A percentile compares a stretch with the other conserved stretches of the same genome.
Evolutionary conservation across 2,113 vertebrate species (phyloP).

Genomic region (Toxostoma redivivum): DNA sequence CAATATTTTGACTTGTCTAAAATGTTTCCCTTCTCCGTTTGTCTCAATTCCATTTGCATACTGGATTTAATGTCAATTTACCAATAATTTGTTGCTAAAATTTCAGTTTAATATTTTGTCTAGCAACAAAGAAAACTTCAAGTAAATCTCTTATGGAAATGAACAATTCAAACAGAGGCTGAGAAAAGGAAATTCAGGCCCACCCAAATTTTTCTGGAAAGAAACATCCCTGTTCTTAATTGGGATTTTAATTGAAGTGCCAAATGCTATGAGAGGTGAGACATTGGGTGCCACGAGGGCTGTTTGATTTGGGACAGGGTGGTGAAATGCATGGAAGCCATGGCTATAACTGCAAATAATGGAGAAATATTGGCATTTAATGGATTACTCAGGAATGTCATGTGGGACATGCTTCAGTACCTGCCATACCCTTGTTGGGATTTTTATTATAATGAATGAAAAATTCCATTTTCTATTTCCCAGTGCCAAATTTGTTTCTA

Average conservation of each 20-base stretch:
- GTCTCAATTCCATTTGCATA: neutral
- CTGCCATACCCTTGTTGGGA: neutral
- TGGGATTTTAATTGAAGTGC: neutral
- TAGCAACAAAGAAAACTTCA: neutral
- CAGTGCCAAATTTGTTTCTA: constrained; percentile 29
- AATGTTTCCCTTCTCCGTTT: neutral
- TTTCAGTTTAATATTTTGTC: neutral
- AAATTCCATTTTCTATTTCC: constrained; percentile 49
- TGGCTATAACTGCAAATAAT: neutral
- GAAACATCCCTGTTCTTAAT: neutral
- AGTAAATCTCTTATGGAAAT: neutral
- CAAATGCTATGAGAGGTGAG: neutral
- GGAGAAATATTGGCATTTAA: constrained; percentile 2
- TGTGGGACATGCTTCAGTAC: neutral
- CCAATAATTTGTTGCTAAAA: neutral
- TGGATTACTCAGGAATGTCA: neutral
- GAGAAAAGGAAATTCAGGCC: neutral
- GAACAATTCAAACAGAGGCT: neutral
- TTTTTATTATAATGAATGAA: constrained; percentile 26
- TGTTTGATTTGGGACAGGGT: neutral
- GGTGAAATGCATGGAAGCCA: neutral
- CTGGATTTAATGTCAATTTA: neutral
- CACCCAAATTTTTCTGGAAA: no score
- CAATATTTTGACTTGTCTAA: neutral
- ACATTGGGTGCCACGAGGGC: rapidly evolving